Conservation (phyloP, 1,140 invertebrate genomes). For the Drosophila elegans region DNA sequence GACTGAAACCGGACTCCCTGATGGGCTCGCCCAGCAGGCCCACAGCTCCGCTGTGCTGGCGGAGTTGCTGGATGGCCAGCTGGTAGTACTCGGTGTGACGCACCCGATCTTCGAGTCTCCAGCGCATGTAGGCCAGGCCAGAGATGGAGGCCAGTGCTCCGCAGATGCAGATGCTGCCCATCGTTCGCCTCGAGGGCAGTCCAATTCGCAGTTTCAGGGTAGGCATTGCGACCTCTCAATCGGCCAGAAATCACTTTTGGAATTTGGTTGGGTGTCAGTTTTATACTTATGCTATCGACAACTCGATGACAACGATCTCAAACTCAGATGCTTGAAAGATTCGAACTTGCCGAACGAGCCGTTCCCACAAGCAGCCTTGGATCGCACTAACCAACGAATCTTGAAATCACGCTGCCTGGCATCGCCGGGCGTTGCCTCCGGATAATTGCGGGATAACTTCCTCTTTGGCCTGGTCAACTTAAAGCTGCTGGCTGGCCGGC, state of each 20-base stretch:
- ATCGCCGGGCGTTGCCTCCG: conserved; percentile 34
- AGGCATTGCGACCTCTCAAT: conserved; percentile 31
- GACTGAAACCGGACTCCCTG: conserved; percentile 86
- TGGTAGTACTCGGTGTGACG: conserved; percentile 86
- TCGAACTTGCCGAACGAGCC: background rate
- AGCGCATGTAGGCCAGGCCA: conserved; percentile 81
- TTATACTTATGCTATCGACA: background rate
- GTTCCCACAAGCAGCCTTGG: background rate
- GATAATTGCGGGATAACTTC: conserved; percentile 59
- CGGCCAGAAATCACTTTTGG: background rate
- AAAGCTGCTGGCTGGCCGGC: background rate
- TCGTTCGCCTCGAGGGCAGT: conserved; percentile 75
- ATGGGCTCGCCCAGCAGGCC: conserved; percentile 88
- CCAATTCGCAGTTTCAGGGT: conserved; percentile 37
- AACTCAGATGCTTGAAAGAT: background rate
- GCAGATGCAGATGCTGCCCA: conserved; percentile 85
- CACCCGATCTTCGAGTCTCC: conserved; percentile 84
- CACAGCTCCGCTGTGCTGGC: conserved; percentile 86
- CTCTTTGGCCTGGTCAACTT: conserved; percentile 22
- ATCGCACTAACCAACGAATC: background rate
- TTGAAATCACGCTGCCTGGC: conserved; percentile 13
- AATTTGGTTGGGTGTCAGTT: conserved; percentile 27
- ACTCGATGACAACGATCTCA: conserved; percentile 18
- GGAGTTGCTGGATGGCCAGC: conserved; percentile 86
- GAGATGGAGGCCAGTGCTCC: conserved; percentile 85